Evolutionary conservation across 2,113 vertebrate species (phyloP).

Genomic region (Hemiscyllium ocellatum): DNA sequence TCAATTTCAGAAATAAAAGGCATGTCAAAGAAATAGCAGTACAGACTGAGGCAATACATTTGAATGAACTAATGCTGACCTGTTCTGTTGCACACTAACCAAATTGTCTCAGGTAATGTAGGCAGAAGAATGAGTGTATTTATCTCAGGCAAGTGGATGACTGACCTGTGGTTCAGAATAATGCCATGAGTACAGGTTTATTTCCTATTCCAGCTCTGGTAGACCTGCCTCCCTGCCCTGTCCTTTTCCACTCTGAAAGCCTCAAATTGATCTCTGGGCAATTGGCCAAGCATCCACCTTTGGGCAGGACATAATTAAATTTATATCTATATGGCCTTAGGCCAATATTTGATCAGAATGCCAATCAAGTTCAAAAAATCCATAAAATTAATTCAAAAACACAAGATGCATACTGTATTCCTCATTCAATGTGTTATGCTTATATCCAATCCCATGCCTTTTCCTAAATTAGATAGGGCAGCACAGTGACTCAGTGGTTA

Average conservation of each 20-base stretch:
- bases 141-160: not conserved
- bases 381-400: not conserved
- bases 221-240: too few species aligned
- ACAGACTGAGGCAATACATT: not conserved
- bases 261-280: too few species aligned
- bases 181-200: not conserved
- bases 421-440: not conserved
- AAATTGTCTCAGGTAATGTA: not conserved
- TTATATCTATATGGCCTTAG: not conserved
- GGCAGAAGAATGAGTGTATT: not conserved
- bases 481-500: too few species aligned
- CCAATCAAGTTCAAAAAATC: not conserved
- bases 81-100: not conserved
- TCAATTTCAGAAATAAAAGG: too few species aligned
- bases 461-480: too few species aligned
- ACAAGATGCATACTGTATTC: not conserved
- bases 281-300: not conserved
- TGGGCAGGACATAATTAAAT: not conserved
- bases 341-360: not conserved
- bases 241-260: not conserved
- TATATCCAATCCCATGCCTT: not conserved
- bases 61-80: not conserved
- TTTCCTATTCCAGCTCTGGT: not conserved
- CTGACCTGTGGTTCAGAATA: not conserved
- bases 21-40: not conserved